These are phyloP conservation scores for Cydia strobilella DNA, from an alignment of 1,140 invertebrate genomes.

Conservation along the genomic window DNA sequence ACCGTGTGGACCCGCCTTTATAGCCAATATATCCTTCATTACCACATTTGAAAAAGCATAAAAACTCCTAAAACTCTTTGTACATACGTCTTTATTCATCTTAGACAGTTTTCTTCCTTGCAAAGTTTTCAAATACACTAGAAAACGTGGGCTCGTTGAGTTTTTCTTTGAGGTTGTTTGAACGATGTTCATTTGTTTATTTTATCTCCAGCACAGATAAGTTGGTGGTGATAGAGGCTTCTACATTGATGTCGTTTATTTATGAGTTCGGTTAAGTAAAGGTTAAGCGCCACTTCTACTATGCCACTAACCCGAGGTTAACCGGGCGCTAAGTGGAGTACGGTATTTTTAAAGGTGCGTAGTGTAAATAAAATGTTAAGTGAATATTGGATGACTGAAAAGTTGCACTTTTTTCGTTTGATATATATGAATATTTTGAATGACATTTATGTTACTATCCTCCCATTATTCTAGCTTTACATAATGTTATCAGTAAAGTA, in stretches of 20 bases:
- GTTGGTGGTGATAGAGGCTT: not conserved
- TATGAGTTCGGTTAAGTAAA: slow-evolving; percentile 3
- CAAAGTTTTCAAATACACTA: not conserved
- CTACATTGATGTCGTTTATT: not conserved
- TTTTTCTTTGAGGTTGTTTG: not conserved
- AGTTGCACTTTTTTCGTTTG: not conserved
- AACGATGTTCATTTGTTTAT: not conserved
- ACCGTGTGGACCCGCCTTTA: slow-evolving; percentile 22
- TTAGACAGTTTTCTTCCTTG: not conserved
- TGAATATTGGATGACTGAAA: not conserved
- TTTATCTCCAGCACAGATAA: not conserved
- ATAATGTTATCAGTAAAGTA: too few relatives aligned
- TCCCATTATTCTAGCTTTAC: too few relatives aligned
- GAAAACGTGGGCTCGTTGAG: not conserved
- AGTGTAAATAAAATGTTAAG: not conserved
- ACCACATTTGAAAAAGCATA: not conserved
- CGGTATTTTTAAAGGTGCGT: not conserved
- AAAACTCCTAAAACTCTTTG: not conserved
- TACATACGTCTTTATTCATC: not conserved
- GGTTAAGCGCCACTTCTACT: too few relatives aligned
- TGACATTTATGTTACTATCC: too few relatives aligned
- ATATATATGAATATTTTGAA: not conserved
- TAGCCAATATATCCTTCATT: not conserved
- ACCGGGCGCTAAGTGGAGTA: too few relatives aligned
- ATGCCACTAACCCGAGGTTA: too few relatives aligned